phyloP scores from a whole-genome alignment of 2,888 invertebrate species.

The Mesochorus sp. region DNA sequence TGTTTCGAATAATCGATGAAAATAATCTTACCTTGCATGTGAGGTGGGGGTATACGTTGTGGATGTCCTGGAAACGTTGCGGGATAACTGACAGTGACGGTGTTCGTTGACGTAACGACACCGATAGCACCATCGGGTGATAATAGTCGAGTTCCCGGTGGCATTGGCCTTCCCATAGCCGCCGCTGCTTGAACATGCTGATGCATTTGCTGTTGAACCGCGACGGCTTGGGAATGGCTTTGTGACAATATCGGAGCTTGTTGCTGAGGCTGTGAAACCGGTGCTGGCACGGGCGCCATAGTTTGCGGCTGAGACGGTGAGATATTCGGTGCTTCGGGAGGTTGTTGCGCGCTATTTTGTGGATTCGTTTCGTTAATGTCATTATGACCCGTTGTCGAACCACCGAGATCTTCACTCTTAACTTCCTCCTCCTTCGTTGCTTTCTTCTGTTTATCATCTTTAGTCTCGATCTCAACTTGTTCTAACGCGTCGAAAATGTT shows the following conservation, averaged over 20 bases:
- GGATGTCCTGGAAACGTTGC: conserved; percentile 78
- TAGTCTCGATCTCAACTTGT: conserved; percentile 87
- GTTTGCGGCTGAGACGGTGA: conserved; percentile 69
- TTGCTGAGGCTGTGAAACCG: conserved; percentile 69
- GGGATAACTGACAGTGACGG: conserved; percentile 80
- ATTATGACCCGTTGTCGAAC: conserved; percentile 64
- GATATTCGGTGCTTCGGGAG: conserved; percentile 70
- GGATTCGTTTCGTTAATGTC: conserved; percentile 69
- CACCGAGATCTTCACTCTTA: conserved; percentile 71
- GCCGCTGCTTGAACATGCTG: conserved; percentile 87
- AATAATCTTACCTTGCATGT: conserved; percentile 76
- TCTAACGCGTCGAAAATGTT: conserved; percentile 93
- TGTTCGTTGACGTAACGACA: conserved; percentile 86
- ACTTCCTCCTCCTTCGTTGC: conserved; percentile 76
- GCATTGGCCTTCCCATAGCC: conserved; percentile 84
- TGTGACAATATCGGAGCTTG: conserved; percentile 78
- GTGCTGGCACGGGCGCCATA: conserved; percentile 66
- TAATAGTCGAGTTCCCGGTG: conserved; percentile 83
- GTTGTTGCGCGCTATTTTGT: conserved; percentile 65
- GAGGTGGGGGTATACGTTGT: conserved; percentile 77
- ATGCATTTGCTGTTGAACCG: conserved; percentile 83
- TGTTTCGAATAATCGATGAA: neutral
- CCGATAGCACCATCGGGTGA: conserved; percentile 86
- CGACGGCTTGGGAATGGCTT: conserved; percentile 77
- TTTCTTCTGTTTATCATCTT: conserved; percentile 84